Conservation (phyloP, 2,113 vertebrate genomes). For the Oenanthe oenanthe region DNA sequence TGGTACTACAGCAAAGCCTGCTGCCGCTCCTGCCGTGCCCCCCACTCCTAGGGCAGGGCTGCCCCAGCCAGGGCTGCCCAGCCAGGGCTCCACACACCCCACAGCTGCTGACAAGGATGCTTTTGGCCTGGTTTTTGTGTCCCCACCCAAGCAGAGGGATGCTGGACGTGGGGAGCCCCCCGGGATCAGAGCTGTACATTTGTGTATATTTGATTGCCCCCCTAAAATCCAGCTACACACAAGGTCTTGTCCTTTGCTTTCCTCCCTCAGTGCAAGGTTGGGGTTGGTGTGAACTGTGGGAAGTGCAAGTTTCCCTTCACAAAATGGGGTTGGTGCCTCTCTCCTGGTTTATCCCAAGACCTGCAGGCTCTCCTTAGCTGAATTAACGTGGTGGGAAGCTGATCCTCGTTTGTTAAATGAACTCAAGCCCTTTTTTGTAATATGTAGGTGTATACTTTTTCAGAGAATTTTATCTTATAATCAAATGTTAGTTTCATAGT, state of each 20-base stretch:
- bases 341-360: neutral
- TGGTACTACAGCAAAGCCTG: constrained; percentile 99
- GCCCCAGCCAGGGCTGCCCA: neutral
- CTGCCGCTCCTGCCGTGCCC: constrained; percentile 89
- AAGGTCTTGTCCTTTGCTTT: neutral
- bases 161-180: neutral
- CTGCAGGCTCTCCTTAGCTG: neutral
- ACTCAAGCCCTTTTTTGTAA: neutral
- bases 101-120: neutral
- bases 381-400: neutral
- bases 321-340: neutral
- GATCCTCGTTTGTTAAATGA: neutral
- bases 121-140: neutral
- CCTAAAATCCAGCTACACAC: neutral
- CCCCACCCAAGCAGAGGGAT: neutral
- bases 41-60: constrained; percentile 65
- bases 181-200: neutral
- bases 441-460: constrained; percentile 61
- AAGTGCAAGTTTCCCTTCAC: neutral
- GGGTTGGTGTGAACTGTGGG: neutral
- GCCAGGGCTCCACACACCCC: neutral
- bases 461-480: constrained; percentile 37
- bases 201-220: neutral
- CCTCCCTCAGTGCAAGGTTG: neutral
- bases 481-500: neutral